A percentile compares a stretch with the other conserved stretches of the same genome.
These are phyloP conservation scores for Biston stratarius DNA, from an alignment of 2,888 invertebrate species.

Conservation along the genomic window DNA sequence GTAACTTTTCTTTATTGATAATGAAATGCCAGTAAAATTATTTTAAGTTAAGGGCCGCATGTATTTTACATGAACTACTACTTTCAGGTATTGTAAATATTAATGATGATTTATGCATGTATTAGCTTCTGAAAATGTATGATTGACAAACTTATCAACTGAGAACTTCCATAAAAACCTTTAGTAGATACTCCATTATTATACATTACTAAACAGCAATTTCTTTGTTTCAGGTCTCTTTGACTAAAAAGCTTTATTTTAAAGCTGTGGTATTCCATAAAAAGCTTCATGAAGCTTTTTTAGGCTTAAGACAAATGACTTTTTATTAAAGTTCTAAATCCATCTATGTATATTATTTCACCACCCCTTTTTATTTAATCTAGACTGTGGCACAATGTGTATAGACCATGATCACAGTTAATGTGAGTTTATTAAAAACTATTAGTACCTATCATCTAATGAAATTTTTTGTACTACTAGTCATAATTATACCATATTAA, in stretches of 20 bases:
- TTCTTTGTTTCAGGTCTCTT: constrained; percentile 90
- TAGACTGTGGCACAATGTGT: background rate
- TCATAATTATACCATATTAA: no score
- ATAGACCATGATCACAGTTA: no score
- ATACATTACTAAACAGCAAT: constrained; percentile 42
- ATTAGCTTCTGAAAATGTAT: constrained; percentile 85
- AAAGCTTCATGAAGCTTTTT: constrained; percentile 80
- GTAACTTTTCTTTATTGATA: no score
- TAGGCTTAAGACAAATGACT: constrained; percentile 77
- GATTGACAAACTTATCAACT: constrained; percentile 66
- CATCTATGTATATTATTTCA: background rate
- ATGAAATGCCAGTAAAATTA: no score
- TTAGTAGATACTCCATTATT: constrained; percentile 6
- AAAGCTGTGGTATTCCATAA: constrained; percentile 78
- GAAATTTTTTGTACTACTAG: no score
- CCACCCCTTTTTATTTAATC: background rate
- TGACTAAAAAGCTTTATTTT: constrained; percentile 87
- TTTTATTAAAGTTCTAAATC: constrained; percentile 71
- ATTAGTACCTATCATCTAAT: no score
- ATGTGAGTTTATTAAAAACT: no score
- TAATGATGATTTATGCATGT: constrained; percentile 72
- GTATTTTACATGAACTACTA: background rate
- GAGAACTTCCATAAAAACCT: constrained; percentile 49
- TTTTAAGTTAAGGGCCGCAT: no score
- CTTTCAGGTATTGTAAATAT: background rate